Evolutionary conservation across 2,797 vertebrate species (phyloP), one percentile per base, ranked within the genome.

Genomic region (Pipistrellus pygmaeus): DNA sequence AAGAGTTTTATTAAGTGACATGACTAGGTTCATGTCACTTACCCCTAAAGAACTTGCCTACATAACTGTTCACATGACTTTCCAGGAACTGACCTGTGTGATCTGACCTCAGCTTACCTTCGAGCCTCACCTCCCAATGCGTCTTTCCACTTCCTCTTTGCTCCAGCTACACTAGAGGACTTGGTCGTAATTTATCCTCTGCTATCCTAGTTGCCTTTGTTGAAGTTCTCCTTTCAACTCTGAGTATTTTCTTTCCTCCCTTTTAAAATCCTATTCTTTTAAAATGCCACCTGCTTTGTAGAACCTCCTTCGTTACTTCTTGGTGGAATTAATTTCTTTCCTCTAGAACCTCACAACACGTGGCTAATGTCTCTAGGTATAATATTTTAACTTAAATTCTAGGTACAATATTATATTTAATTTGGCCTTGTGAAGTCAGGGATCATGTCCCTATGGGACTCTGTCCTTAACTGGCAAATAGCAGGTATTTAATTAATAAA

Each of bases 241-340:
- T 32, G 77, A 77, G 38, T 27, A 4, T 75, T 84, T 85, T 64
- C 57, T 88, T 95, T 80, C 23, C 17, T 86, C n/a, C 14, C 6
- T 30, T 2, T 78, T 78, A 83, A 96, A 80, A 57, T 72, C 32
- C n/a, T 88, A 2, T 55, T 90, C 62, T 88, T 46, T 77, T 90
- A 64, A 84, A 93, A 88, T 92, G 51, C 25, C 12, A 1, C 66
- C 38, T 85, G n/a, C 48, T 75, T 41, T 94, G 13, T 80, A 51
- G 41, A 73, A 38, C 11, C 72, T 84, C 35, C 30, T 60, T 48
- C 38, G 35, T 57, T 62, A 92, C 66, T 60, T n/a, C 46, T 80
- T 83, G 8, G 81, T 18, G 46, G n/a, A 81, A 78, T 60, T 18
- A 66, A 85, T 96, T 8, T 14, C 35, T 90, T 77, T 87, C 66